Percentiles rank a stretch among this genome's conserved stretches.
phyloP scores from a whole-genome alignment of 1,140 invertebrate species.

The Aporrectodea caliginosa region DNA sequence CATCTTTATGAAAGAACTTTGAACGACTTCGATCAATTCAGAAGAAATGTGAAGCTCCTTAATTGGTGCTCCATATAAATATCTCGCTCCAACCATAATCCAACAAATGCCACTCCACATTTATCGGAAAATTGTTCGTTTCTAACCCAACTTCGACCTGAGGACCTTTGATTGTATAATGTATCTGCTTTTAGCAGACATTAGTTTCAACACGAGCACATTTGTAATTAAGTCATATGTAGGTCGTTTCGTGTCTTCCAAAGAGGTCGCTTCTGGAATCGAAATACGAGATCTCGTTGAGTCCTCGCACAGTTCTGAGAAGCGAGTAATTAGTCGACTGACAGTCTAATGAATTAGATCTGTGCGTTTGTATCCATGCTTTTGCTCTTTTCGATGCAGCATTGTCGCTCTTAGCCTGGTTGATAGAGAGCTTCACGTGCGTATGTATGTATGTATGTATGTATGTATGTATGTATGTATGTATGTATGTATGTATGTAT shows the following conservation, averaged over 20 bases:
- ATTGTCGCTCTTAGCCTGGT: background rate
- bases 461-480: slow-evolving; percentile 24
- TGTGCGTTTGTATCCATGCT: background rate
- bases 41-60: background rate
- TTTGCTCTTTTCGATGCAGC: background rate
- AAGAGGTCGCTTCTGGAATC: background rate
- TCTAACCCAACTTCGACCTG: too few species aligned
- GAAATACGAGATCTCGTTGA: background rate
- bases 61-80: background rate
- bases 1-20: background rate
- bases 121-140: background rate
- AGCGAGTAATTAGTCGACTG: background rate
- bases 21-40: background rate
- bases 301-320: background rate
- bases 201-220: too few species aligned
- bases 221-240: too few species aligned
- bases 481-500: slow-evolving; percentile 13
- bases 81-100: background rate
- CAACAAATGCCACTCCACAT: background rate
- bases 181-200: too few species aligned
- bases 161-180: too few species aligned
- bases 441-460: slow-evolving; percentile 10
- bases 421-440: background rate
- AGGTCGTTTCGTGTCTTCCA: too few species aligned
- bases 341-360: background rate